Conservation (phyloP, 2,113 vertebrate genomes). For the Hippocampus barbouri region DNA sequence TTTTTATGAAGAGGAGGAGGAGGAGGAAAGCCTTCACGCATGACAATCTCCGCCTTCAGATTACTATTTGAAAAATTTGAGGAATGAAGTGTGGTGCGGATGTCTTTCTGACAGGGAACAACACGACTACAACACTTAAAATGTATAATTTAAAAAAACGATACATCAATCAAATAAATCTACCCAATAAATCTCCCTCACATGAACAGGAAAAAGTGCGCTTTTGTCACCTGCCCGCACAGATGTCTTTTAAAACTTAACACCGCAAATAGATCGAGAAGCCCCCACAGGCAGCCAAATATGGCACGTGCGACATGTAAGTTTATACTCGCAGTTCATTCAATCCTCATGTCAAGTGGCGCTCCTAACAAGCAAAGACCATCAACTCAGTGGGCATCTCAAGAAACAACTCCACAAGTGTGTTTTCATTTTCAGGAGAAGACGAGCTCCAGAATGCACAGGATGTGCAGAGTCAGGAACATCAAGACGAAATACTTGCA, state of each 20-base stretch:
- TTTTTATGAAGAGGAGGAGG: no score
- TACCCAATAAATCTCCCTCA: no score
- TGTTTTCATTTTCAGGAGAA: no score
- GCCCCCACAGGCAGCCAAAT: conserved; percentile 3
- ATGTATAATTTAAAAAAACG: no score
- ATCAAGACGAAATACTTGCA: not conserved
- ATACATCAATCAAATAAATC: not conserved
- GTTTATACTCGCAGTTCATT: conserved; percentile 9
- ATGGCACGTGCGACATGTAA: not conserved
- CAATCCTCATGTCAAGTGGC: not conserved
- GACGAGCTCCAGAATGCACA: no score
- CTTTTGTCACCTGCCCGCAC: not conserved
- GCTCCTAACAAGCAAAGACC: not conserved
- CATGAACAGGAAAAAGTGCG: not conserved
- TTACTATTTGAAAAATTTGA: conserved; percentile 20
- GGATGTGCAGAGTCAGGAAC: no score
- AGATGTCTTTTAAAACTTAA: not conserved
- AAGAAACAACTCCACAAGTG: no score
- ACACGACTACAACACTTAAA: no score
- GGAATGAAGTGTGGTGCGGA: conserved; percentile 21
- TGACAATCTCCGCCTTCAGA: not conserved
- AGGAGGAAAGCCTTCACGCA: not conserved
- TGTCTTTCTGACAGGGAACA: no score
- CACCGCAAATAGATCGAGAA: not conserved
- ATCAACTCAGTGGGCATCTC: no score